Evolutionary conservation across 2,888 invertebrate genomes (phyloP).

Genomic region (Camponotus fellah): DNA sequence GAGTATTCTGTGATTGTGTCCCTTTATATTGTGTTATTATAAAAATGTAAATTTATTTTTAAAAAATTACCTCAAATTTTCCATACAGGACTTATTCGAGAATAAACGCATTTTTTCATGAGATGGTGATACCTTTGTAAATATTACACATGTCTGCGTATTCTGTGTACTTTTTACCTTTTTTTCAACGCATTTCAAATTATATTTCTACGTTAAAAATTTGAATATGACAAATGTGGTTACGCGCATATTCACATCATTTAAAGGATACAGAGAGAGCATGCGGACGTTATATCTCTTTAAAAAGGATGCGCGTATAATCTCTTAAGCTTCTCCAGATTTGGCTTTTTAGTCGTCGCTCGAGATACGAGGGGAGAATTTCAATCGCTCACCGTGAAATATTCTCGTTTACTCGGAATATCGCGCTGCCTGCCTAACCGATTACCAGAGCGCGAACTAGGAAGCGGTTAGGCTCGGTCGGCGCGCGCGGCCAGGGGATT

Average conservation of each 20-base stretch:
- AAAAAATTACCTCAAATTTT: not conserved
- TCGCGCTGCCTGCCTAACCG: constrained; percentile 40
- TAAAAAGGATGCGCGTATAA: constrained; percentile 9
- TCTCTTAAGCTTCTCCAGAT: not conserved
- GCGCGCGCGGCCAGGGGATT: constrained; percentile 64
- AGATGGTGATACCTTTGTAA: not conserved
- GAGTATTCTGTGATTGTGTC: not conserved
- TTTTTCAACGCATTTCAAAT: not conserved
- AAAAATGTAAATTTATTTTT: not conserved
- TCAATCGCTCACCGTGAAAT: constrained; percentile 40
- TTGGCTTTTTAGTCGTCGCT: not conserved
- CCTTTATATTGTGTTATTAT: not conserved
- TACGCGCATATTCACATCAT: not conserved
- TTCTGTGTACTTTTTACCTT: not conserved
- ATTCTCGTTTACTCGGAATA: constrained; percentile 47
- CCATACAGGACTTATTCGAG: not conserved
- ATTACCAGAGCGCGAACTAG: constrained; percentile 48
- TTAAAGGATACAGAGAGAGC: not conserved
- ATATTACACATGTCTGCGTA: not conserved
- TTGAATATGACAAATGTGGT: not conserved
- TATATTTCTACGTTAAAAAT: constrained; percentile 8
- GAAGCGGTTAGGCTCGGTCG: constrained; percentile 32
- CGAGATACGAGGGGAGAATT: constrained; percentile 18
- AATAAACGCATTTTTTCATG: not conserved
- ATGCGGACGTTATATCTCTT: not conserved